Evolutionary conservation across 2,888 invertebrate genomes (phyloP).

Genomic region (Steinernema carpocapsae): DNA sequence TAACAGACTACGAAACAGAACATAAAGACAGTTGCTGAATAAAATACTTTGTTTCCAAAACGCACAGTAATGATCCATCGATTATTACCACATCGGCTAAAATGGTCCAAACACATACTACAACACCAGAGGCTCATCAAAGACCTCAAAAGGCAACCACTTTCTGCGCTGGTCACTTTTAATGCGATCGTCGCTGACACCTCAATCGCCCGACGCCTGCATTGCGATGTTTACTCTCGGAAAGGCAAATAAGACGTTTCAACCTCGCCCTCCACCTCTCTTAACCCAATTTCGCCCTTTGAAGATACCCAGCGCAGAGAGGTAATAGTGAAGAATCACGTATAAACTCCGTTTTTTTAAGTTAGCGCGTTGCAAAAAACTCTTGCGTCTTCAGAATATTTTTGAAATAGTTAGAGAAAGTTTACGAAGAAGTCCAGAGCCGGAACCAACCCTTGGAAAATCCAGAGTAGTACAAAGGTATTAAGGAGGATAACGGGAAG

Average conservation of each 20-base stretch:
- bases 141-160: no score
- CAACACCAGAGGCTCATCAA: no score
- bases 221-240: neutral
- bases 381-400: no score
- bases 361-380: no score
- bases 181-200: neutral
- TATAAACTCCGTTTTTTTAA: neutral
- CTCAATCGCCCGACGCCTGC: neutral
- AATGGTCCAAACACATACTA: no score
- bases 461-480: conserved; percentile 7
- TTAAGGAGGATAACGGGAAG: no score
- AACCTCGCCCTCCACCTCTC: neutral
- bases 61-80: no score
- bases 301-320: neutral
- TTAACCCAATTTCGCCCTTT: conserved; percentile 29
- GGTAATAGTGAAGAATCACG: neutral
- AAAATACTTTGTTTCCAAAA: no score
- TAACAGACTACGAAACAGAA: no score
- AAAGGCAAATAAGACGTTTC: neutral
- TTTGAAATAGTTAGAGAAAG: no score
- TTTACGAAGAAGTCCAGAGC: neutral
- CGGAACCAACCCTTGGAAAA: neutral
- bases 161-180: neutral
- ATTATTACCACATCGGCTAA: no score
- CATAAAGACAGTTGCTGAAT: no score